A percentile compares a stretch with the other conserved stretches of the same genome.
These are phyloP conservation scores for Eupithecia insigniata DNA, from an alignment of 2,888 invertebrate genomes.

Conservation along the genomic window DNA sequence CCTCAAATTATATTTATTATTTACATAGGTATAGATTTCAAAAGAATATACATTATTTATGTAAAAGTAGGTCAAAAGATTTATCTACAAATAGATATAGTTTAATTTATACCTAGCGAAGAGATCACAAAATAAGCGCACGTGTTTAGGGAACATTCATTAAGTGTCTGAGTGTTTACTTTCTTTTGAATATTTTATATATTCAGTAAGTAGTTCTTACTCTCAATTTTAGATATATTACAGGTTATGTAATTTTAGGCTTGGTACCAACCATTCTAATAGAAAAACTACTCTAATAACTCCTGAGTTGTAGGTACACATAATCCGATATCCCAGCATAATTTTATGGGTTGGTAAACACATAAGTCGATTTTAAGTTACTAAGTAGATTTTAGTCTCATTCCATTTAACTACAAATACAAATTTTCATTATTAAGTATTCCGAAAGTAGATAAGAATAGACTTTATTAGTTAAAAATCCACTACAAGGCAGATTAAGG, in stretches of 20 bases:
- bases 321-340: background rate
- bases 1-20: background rate
- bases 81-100: background rate
- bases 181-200: background rate
- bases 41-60: background rate
- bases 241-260: background rate
- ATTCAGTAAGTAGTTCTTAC: background rate
- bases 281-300: background rate
- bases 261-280: background rate
- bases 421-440: background rate
- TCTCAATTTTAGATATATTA: background rate
- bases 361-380: background rate
- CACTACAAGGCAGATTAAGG: constrained; percentile 31
- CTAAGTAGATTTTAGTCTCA: background rate
- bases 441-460: no score
- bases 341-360: background rate
- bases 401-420: background rate
- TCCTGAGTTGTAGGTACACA: background rate
- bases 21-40: background rate
- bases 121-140: constrained; percentile 11
- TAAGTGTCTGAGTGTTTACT: background rate
- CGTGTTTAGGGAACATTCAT: background rate
- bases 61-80: constrained; percentile 5
- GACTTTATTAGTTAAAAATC: constrained; percentile 4
- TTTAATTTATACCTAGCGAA: background rate